These are phyloP conservation scores for Tanypteryx hageni DNA, from an alignment of 2,888 invertebrate species.

Conservation along the genomic window DNA sequence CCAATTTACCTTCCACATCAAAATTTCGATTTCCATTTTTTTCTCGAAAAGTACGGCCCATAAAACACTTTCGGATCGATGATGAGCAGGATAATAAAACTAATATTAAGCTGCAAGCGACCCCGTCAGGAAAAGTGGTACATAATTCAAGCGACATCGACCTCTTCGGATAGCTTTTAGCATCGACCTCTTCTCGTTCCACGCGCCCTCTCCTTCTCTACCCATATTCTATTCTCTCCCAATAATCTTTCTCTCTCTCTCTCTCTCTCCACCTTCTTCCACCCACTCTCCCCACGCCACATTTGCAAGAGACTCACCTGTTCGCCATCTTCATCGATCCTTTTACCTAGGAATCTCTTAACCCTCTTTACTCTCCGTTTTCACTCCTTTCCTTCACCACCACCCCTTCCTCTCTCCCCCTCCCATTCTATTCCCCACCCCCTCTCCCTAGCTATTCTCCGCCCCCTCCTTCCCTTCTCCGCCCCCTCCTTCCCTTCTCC, in stretches of 20 bases:
- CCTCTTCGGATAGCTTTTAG: background rate
- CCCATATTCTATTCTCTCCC: background rate
- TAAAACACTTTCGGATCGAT: background rate
- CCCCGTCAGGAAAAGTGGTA: background rate
- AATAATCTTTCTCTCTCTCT: background rate
- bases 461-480: too few relatives aligned
- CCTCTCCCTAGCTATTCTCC: background rate
- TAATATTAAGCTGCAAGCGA: background rate
- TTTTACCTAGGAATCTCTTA: slow-evolving; percentile 33
- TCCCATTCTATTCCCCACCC: background rate
- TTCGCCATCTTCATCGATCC: slow-evolving; percentile 39
- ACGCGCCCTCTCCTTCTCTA: background rate
- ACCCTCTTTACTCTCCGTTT: background rate
- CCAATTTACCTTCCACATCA: background rate
- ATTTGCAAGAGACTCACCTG: slow-evolving; percentile 32
- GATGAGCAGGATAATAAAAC: background rate
- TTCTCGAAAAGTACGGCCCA: background rate
- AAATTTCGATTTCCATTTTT: background rate
- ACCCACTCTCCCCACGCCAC: background rate
- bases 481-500: too few relatives aligned
- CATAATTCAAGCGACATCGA: slow-evolving; percentile 24
- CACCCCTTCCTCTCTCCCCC: background rate
- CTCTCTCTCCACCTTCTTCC: background rate
- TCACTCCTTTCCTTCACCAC: background rate
- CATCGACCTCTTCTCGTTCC: background rate